Percentiles rank a stretch among this genome's conserved stretches.
Conservation (phyloP, 2,113 vertebrate species). For the Pogonocichla stellata region DNA sequence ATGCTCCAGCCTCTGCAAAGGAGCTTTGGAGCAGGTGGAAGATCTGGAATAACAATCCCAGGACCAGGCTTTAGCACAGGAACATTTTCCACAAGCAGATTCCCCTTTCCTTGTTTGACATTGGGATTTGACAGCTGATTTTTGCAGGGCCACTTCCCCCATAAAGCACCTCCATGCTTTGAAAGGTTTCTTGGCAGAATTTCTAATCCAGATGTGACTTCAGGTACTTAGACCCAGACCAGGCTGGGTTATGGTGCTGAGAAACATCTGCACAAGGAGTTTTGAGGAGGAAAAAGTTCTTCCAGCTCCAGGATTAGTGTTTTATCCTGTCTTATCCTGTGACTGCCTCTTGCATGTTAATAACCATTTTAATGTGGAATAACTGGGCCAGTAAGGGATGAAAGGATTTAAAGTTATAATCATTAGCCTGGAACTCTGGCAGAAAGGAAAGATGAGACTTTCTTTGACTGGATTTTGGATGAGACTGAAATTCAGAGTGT, state of each 20-base stretch:
- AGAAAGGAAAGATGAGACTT: not conserved
- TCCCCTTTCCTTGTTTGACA: not conserved
- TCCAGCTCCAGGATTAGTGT: not conserved
- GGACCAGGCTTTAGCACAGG: not conserved
- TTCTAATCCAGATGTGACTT: not conserved
- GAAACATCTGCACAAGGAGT: not conserved
- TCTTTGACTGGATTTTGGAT: rapidly evolving
- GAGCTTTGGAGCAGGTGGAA: not conserved
- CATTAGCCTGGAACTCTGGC: not conserved
- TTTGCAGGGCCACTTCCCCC: not conserved
- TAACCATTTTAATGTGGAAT: not conserved
- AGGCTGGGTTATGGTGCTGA: not conserved
- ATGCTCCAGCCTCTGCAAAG: not conserved
- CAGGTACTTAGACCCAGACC: not conserved
- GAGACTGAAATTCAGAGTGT: not conserved
- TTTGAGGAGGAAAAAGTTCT: not conserved
- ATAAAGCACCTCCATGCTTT: rapidly evolving
- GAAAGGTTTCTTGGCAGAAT: not conserved
- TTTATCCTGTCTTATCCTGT: not conserved
- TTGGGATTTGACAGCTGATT: not conserved
- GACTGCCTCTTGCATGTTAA: not conserved
- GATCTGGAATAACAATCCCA: not conserved
- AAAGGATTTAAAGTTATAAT: not conserved
- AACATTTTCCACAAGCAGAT: not conserved
- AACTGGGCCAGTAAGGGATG: not conserved